These are phyloP conservation scores for Sminthurides aquaticus DNA, from an alignment of 2,888 invertebrate genomes.

Conservation along the genomic window DNA sequence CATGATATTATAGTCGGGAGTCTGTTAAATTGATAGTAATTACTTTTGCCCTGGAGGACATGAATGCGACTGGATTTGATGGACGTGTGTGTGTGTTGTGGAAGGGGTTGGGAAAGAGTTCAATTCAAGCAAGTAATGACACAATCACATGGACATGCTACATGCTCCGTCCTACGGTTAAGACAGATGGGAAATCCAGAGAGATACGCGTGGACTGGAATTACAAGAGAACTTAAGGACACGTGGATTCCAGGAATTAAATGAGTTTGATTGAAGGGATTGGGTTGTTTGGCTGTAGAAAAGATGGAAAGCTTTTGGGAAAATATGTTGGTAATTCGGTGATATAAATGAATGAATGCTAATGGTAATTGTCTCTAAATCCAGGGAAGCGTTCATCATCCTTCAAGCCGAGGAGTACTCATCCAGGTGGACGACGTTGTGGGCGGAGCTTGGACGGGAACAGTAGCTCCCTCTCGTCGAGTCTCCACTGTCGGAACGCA, in stretches of 20 bases:
- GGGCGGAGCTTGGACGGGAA: slow-evolving; percentile 14
- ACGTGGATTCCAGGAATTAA: no score
- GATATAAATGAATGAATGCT: not conserved
- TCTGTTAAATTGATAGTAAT: not conserved
- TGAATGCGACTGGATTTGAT: not conserved
- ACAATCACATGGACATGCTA: not conserved
- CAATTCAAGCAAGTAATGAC: not conserved
- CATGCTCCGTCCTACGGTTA: not conserved
- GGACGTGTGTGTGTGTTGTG: slow-evolving; percentile 6
- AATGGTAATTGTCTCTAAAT: not conserved
- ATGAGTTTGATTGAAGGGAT: no score
- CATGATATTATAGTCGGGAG: not conserved
- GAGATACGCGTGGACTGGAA: not conserved
- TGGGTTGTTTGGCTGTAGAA: no score
- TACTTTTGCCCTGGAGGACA: not conserved
- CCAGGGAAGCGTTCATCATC: slow-evolving; percentile 40
- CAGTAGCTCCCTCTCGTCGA: not conserved
- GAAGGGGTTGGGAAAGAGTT: not conserved
- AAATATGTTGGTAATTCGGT: not conserved
- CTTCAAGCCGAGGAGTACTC: slow-evolving; percentile 38
- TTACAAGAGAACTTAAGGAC: no score
- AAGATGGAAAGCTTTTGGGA: not conserved
- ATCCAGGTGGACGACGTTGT: slow-evolving; percentile 28
- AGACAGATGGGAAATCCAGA: not conserved
- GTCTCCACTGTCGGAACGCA: not conserved